Percentiles rank a stretch among this genome's conserved stretches.
These are phyloP conservation scores for Orientallactaga bullata DNA, from an alignment of 2,113 vertebrate genomes.

Conservation along the genomic window DNA sequence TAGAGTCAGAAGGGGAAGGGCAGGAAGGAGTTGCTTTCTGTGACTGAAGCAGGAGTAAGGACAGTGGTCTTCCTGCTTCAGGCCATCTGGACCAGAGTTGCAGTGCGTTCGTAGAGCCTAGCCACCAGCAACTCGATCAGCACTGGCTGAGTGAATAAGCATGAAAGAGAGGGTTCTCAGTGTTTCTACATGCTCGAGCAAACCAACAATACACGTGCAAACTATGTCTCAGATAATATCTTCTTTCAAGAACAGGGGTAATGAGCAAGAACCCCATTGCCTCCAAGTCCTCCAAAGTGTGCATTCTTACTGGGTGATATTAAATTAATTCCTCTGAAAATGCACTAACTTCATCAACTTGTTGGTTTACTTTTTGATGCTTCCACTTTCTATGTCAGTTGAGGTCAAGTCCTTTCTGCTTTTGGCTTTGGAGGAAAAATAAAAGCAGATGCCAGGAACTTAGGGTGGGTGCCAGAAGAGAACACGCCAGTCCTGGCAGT, in stretches of 20 bases:
- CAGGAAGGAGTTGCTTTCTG: background rate
- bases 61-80: background rate
- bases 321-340: constrained; percentile 54
- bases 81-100: too few relatives aligned
- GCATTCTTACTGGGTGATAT: constrained; percentile 5
- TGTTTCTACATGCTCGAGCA: constrained; percentile 5
- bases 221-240: background rate
- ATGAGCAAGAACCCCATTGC: constrained; percentile 3
- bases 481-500: constrained; percentile 51
- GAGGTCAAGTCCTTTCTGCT: constrained; percentile 62
- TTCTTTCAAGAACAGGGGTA: background rate
- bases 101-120: background rate
- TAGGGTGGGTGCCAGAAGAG: background rate
- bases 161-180: constrained; percentile 7
- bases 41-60: background rate
- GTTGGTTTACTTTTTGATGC: constrained; percentile 49
- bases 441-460: constrained; percentile 8
- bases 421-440: constrained; percentile 65
- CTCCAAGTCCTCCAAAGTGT: constrained; percentile 53
- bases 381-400: constrained; percentile 56
- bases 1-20: background rate
- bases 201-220: constrained; percentile 43
- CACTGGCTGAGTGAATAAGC: constrained; percentile 4
- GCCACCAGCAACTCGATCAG: background rate
- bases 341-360: constrained; percentile 37